Percentiles rank a stretch among this genome's conserved stretches.
phyloP scores from a whole-genome alignment of 2,113 vertebrate genomes.

The Passer montanus region DNA sequence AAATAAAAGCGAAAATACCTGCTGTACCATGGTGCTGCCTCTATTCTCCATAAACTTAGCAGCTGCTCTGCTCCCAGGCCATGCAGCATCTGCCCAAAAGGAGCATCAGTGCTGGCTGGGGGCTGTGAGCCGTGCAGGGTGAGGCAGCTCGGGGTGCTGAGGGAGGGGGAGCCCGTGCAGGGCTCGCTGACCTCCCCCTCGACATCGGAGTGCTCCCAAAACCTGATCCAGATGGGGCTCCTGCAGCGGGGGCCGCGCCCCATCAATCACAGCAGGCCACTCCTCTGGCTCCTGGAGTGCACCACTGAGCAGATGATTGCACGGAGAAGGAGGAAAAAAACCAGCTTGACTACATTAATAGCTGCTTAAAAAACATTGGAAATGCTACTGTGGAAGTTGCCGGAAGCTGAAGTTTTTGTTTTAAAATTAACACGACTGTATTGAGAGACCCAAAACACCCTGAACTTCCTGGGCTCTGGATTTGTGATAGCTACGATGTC shows the following conservation, averaged over 20 bases:
- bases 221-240: conserved; percentile 76
- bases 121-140: conserved; percentile 43
- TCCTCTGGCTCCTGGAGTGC: conserved; percentile 68
- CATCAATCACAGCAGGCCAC: conserved; percentile 77
- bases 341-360: conserved; percentile 65
- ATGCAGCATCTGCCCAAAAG: conserved; percentile 82
- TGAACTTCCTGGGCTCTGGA: background rate
- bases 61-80: conserved; percentile 83
- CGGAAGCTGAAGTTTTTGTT: conserved; percentile 60
- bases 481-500: background rate
- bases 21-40: conserved; percentile 84
- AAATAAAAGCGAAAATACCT: conserved; percentile 82
- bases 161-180: conserved; percentile 74
- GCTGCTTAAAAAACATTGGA: conserved; percentile 69
- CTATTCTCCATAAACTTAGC: conserved; percentile 84
- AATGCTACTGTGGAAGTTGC: conserved; percentile 46
- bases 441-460: background rate
- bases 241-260: conserved; percentile 49
- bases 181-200: conserved; percentile 78
- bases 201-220: conserved; percentile 75
- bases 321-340: conserved; percentile 32
- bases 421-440: conserved; percentile 40
- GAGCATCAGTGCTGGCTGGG: conserved; percentile 78
- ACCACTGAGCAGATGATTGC: conserved; percentile 71
- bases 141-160: conserved; percentile 47